Conservation (phyloP, 2,113 vertebrate species). For the Pteruthius melanotis region DNA sequence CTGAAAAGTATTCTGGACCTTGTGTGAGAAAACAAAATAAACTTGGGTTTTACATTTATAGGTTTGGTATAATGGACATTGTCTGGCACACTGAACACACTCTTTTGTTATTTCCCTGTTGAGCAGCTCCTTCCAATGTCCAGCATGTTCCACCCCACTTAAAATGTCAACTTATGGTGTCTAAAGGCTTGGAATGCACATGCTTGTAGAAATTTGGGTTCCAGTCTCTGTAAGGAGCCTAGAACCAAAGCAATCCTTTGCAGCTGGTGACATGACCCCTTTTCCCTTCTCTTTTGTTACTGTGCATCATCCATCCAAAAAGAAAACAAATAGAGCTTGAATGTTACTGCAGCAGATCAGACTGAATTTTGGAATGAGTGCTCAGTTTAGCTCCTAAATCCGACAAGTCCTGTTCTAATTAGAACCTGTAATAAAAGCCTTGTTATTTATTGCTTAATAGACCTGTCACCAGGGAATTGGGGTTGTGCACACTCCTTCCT, state of each 20-base stretch:
- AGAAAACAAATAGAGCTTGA: not conserved
- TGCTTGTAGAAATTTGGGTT: not conserved
- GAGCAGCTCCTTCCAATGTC: not conserved
- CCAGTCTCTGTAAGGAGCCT: not conserved
- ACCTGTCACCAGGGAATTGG: not conserved
- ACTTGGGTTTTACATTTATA: not conserved
- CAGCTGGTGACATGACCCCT: not conserved
- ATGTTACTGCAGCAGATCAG: not conserved
- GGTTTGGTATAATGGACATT: not conserved
- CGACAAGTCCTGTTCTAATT: not conserved
- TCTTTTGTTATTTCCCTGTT: not conserved
- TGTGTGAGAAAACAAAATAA: not conserved
- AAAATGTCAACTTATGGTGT: not conserved
- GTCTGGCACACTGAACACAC: not conserved
- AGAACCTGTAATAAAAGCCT: not conserved
- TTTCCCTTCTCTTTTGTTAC: not conserved
- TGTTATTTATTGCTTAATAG: constrained; percentile 16
- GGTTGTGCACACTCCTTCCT: not conserved
- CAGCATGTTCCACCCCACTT: not conserved
- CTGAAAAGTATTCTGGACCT: not conserved
- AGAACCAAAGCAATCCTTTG: not conserved
- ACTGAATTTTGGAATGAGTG: not conserved
- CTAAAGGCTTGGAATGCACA: not conserved
- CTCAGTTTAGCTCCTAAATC: not conserved
- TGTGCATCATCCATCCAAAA: not conserved